phyloP scores from a whole-genome alignment of 2,888 invertebrate species.

The Cerastoderma edule region DNA sequence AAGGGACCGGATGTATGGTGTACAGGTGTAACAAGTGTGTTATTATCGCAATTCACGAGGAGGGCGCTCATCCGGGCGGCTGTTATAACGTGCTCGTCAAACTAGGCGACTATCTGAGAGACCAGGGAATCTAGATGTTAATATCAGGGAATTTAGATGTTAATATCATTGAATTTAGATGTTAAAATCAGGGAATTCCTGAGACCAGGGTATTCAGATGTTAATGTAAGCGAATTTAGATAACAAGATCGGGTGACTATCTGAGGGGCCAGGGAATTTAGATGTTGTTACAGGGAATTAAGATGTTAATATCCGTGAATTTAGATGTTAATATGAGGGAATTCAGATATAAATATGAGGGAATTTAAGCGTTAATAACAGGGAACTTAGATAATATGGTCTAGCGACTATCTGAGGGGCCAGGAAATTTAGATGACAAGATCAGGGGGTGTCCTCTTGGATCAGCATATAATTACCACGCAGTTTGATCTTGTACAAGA shows the following conservation, averaged over 20 bases:
- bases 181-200: not conserved
- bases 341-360: not conserved
- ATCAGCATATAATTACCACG: too few relatives aligned
- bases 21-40: constrained; percentile 69
- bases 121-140: constrained; percentile 67
- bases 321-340: not conserved
- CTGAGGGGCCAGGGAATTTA: not conserved
- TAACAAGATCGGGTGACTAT: not conserved
- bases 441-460: too few relatives aligned
- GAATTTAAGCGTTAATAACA: not conserved
- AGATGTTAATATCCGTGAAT: not conserved
- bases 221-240: not conserved
- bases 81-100: constrained; percentile 69
- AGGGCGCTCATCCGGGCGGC: constrained; percentile 70
- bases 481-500: too few relatives aligned
- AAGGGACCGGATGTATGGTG: constrained; percentile 69
- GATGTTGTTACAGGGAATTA: not conserved
- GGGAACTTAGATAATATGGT: not conserved
- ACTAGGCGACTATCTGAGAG: constrained; percentile 72
- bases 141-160: not conserved
- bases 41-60: constrained; percentile 69
- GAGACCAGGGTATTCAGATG: not conserved
- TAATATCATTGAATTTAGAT: not conserved
- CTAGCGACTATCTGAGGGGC: not conserved
- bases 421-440: not conserved